Base-by-base conservation (phyloP, 2,113 vertebrate species). In the Neotoma lepida region DNA sequence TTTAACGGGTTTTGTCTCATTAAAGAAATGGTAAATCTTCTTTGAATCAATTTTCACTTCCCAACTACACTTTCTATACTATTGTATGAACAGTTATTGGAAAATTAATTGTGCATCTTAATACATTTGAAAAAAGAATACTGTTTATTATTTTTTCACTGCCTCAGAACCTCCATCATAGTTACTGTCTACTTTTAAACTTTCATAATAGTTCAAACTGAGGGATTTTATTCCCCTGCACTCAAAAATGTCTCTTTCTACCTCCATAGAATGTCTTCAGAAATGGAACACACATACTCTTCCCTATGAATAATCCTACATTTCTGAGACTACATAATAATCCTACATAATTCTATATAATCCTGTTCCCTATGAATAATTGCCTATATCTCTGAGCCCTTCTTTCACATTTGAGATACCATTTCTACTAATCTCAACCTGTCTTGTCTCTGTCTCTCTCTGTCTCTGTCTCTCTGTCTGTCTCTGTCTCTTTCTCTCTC, bases 181-280 rank as follows among this genome's bases (percentile, higher is more conserved):
- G 61, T 80, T 78, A 61, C 35, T 71, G 17, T 20, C 30, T 54
- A 86, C 35, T 24, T 49, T 56, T 46, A 86, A 76, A 58, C 1
- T 12, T 90, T 73, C 84, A 44, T 56, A 85, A 54, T n/a, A 56
- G 73, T 77, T 86, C 66, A 94, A n/a, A 88, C 10, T 54, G 35
- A 56, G 41, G 9, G 39, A 30, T 58, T 78, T 88, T 63, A 86
- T 46, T 91, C 66, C 10, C 7, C n/a, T 66, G 84, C 6, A 44
- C 41, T 73, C 56, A 94, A 78, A 93, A 81, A 85, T 77, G 12
- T 91, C 26, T 86, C 20, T 63, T 68, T 90, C 84, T 80, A 88
- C 61, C 13, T 91, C 58, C 18, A 74, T 2, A 90, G 30, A 61
- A 10, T 64, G 1, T 44, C 22, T 84, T 77, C 33, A 85, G 88